Evolutionary conservation across 2,888 invertebrate species (phyloP).

Genomic region (Leptopilina drosophilae): DNA sequence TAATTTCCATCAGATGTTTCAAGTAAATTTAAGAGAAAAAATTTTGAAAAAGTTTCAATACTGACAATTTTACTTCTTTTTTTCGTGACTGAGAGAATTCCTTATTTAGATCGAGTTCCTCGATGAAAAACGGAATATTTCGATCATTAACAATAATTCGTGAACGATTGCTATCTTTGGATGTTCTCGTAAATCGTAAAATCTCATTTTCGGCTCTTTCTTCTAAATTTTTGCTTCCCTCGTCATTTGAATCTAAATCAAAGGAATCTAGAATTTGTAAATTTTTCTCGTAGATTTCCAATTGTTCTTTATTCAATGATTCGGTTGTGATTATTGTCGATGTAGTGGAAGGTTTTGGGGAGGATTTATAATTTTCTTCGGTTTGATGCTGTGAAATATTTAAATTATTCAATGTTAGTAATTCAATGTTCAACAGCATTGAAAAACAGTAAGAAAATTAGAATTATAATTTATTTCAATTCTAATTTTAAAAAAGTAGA

Average conservation of each 20-base stretch:
- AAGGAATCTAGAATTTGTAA: conserved; percentile 25
- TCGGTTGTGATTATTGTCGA: not conserved
- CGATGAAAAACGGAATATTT: conserved; percentile 63
- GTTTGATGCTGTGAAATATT: not conserved
- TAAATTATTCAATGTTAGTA: no score
- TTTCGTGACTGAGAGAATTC: conserved; percentile 51
- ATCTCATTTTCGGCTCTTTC: not conserved
- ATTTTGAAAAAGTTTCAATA: conserved; percentile 47
- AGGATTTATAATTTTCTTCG: not conserved
- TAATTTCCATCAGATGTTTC: not conserved
- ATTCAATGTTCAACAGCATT: no score
- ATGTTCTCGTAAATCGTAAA: not conserved
- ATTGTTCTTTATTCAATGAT: conserved; percentile 8
- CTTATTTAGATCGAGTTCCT: conserved; percentile 56
- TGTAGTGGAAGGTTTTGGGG: not conserved
- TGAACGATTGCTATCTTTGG: not conserved
- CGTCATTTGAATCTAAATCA: conserved; percentile 1
- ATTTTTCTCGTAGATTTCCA: not conserved
- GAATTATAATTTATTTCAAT: no score
- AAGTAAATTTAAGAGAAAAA: no score
- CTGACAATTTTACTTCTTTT: conserved; percentile 45
- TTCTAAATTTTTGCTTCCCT: not conserved
- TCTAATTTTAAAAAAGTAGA: no score
- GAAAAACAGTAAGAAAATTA: not conserved
- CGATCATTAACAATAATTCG: conserved; percentile 57